phyloP scores from a whole-genome alignment of 2,113 vertebrate genomes.

The Gracilinanus agilis region DNA sequence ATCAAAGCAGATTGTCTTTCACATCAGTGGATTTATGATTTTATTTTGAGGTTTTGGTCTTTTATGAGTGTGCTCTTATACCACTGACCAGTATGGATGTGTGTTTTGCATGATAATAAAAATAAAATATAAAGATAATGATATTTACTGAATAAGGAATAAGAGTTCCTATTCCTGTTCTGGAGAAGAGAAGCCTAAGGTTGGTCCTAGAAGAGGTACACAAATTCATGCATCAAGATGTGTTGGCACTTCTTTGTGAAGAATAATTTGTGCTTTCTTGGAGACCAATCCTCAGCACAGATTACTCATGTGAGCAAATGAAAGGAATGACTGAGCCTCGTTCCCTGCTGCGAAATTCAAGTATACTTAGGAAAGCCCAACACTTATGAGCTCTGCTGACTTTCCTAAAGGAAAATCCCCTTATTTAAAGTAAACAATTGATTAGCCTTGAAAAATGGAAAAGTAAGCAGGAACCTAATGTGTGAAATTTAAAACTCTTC shows the following conservation, averaged over 20 bases:
- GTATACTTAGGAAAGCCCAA: neutral
- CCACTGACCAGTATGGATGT: no score
- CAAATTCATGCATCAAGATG: neutral
- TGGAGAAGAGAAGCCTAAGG: neutral
- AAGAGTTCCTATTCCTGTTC: neutral
- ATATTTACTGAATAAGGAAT: neutral
- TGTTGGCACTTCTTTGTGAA: neutral
- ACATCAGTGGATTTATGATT: no score
- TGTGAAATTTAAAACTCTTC: neutral
- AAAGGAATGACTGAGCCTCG: neutral
- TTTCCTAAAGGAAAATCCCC: neutral
- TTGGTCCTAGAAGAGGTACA: neutral
- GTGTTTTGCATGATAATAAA: no score
- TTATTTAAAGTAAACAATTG: slow-evolving; percentile 7
- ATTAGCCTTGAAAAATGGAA: neutral
- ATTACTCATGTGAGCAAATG: neutral
- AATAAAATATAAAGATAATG: neutral
- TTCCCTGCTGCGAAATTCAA: neutral
- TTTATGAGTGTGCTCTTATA: no score
- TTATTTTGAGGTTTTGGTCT: no score
- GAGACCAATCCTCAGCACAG: no score
- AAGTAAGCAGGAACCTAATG: neutral
- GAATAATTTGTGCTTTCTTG: no score
- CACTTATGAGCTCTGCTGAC: neutral
- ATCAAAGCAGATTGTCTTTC: no score